Percentiles rank a stretch among this genome's conserved stretches.
Evolutionary conservation across 2,113 vertebrate genomes (phyloP).

Genomic region (Catharus bicknelli): DNA sequence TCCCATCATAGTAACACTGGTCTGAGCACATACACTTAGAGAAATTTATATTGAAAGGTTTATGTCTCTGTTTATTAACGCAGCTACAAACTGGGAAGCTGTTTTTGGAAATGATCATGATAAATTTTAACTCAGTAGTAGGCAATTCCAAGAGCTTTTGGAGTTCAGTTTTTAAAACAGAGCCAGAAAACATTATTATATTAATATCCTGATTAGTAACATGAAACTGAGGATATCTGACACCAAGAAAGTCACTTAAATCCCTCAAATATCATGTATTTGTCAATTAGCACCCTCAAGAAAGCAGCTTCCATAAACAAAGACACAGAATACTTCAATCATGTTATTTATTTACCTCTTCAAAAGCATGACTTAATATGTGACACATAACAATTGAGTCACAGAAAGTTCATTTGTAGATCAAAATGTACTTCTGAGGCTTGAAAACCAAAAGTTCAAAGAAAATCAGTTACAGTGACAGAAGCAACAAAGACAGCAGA

Average conservation of each 20-base stretch:
- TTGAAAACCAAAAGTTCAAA: background rate
- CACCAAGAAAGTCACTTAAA: background rate
- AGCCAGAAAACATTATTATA: background rate
- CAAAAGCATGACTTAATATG: background rate
- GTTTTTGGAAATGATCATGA: background rate
- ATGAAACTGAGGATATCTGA: background rate
- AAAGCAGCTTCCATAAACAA: conserved; percentile 13
- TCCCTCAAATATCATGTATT: background rate
- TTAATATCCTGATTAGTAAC: background rate
- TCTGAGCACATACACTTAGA: background rate
- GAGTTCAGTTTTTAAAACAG: background rate
- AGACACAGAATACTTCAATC: background rate
- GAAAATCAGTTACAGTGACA: background rate
- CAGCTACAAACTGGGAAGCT: background rate
- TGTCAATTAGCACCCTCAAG: background rate
- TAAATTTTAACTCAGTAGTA: background rate
- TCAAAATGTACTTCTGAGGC: background rate
- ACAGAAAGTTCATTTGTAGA: background rate
- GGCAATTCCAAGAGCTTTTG: background rate
- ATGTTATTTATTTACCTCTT: background rate
- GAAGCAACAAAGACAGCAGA: background rate
- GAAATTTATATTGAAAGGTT: background rate
- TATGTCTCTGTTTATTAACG: background rate
- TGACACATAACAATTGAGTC: background rate
- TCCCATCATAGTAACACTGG: background rate